These are phyloP conservation scores for Psilanteris sp. DNA, from an alignment of 1,140 invertebrate genomes.

Conservation along the genomic window DNA sequence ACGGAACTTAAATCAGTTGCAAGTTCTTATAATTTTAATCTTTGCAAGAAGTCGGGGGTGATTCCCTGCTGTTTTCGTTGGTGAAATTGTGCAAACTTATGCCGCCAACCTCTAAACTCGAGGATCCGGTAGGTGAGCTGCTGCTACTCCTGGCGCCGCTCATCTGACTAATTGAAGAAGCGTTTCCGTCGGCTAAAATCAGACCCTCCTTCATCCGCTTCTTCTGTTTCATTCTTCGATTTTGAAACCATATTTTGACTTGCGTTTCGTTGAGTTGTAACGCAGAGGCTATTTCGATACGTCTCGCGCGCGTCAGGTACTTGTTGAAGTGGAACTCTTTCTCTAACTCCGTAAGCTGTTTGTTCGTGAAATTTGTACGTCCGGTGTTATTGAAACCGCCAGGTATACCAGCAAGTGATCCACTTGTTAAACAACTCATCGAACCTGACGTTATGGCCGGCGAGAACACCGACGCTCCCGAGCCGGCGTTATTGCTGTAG, in stretches of 20 bases:
- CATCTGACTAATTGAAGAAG: constrained; percentile 58
- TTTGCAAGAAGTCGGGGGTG: constrained; percentile 69
- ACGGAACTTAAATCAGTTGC: not conserved
- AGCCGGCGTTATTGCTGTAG: constrained; percentile 72
- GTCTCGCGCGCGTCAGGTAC: constrained; percentile 96
- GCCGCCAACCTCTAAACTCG: constrained; percentile 65
- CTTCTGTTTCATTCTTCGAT: constrained; percentile 95
- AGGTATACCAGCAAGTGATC: constrained; percentile 67
- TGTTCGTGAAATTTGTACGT: constrained; percentile 98
- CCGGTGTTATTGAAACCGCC: constrained; percentile 88
- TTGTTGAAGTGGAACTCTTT: constrained; percentile 99
- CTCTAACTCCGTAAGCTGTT: constrained; percentile 98
- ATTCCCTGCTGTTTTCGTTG: constrained; percentile 75
- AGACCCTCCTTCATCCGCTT: constrained; percentile 95
- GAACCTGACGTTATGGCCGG: constrained; percentile 66
- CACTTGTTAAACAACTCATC: constrained; percentile 49
- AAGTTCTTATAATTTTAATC: constrained; percentile 66
- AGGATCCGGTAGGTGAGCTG: constrained; percentile 78
- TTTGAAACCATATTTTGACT: constrained; percentile 91
- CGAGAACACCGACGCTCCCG: constrained; percentile 68
- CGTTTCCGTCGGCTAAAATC: constrained; percentile 82
- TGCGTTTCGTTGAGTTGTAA: constrained; percentile 98
- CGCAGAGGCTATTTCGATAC: constrained; percentile 98
- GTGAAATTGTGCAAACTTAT: constrained; percentile 68
- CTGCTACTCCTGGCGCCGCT: constrained; percentile 76